Conservation (phyloP, 2,888 invertebrate genomes). For the Microctonus aethiopoides region DNA sequence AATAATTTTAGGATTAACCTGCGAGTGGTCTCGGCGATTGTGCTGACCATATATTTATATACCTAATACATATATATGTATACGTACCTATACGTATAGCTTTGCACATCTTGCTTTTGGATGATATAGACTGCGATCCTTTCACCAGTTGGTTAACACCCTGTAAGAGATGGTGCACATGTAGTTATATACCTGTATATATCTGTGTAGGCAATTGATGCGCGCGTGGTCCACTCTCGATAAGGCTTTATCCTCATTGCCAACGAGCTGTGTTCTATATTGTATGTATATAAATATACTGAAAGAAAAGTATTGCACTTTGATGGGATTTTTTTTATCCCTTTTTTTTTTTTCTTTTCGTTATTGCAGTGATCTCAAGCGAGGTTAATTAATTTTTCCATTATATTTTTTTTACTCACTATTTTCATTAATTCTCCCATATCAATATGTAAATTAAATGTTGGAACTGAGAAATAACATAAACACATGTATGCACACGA, state of each 20-base stretch:
- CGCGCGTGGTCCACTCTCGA: constrained; percentile 28
- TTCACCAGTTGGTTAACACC: constrained; percentile 25
- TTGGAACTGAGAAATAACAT: not conserved
- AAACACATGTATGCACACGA: not conserved
- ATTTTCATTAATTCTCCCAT: not conserved
- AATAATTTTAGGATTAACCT: constrained; percentile 39
- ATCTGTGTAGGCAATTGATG: not conserved
- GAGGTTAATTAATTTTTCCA: not conserved
- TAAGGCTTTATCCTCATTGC: constrained; percentile 33
- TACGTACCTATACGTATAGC: too few relatives aligned
- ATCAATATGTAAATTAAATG: not conserved
- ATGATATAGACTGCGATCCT: constrained; percentile 13
- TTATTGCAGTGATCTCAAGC: not conserved
- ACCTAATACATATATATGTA: too few relatives aligned
- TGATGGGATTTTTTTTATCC: not conserved
- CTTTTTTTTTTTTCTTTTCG: not conserved
- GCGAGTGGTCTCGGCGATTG: not conserved
- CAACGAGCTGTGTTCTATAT: constrained; percentile 7
- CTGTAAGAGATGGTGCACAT: constrained; percentile 14
- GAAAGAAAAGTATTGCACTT: not conserved
- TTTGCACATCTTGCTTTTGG: constrained; percentile 14
- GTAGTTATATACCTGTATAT: not conserved
- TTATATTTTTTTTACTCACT: not conserved
- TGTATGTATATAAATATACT: constrained; percentile 9
- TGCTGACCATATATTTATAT: constrained; percentile 3